A percentile compares a stretch with the other conserved stretches of the same genome.
These are phyloP conservation scores for Speoplatyrhinus poulsoni DNA, from an alignment of 2,113 vertebrate genomes.

Conservation along the genomic window DNA sequence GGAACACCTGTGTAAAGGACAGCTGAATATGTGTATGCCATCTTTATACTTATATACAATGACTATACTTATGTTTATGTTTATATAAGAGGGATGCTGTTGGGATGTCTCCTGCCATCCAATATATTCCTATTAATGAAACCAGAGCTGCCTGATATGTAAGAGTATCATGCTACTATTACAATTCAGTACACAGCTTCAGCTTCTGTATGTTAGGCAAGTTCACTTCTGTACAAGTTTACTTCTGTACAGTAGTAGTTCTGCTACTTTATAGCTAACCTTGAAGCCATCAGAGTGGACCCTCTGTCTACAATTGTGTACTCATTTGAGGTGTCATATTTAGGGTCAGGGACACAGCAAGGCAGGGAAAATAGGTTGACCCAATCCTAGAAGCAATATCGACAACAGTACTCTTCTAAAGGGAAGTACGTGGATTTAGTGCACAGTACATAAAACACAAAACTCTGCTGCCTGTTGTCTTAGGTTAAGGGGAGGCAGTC, in stretches of 20 bases:
- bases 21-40: too few relatives aligned
- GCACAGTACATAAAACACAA: not conserved
- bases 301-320: not conserved
- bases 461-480: not conserved
- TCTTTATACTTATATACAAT: too few relatives aligned
- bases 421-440: not conserved
- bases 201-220: not conserved
- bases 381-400: not conserved
- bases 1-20: too few relatives aligned
- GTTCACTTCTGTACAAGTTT: not conserved
- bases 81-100: not conserved
- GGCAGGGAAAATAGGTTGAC: not conserved
- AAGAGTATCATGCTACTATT: not conserved
- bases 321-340: slow-evolving; percentile 19
- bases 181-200: not conserved
- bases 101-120: not conserved
- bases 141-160: slow-evolving; percentile 7
- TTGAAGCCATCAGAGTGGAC: not conserved
- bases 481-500: slow-evolving; percentile 38
- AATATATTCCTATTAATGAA: slow-evolving; percentile 13
- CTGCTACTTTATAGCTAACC: slow-evolving; percentile 9
- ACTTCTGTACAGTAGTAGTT: not conserved
- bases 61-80: too few relatives aligned
- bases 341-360: slow-evolving; percentile 3
- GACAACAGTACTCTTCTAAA: not conserved